Evolutionary conservation across 2,888 invertebrate species (phyloP), one percentile per base, ranked within the genome.

Genomic region (Cephus pulcher): DNA sequence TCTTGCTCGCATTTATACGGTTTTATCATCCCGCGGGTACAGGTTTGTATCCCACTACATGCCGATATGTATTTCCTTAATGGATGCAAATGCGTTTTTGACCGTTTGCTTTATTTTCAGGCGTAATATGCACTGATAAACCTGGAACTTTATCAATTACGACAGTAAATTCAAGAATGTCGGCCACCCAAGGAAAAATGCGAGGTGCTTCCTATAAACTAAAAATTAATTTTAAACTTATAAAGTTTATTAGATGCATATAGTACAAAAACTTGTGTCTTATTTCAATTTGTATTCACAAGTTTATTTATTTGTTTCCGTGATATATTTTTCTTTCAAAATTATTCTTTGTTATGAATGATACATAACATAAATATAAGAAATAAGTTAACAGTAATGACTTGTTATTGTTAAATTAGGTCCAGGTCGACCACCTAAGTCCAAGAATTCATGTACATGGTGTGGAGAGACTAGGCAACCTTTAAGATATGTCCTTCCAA

Each of bases 401-500:
- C 12, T 34, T 69, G 37, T 75, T 73, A 68, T 35, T 30, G 74
- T 76, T 68, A 92, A 93, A 90, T 92, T 93, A 92, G 95, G 95
- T 88, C 95, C 95, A 88, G 97, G 97, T 81, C 94, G 97, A 87
- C 97, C 97, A 79, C 96, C 96, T 23, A 97, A 96, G 92, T 95
- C 95, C 85, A 95, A 94, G 82, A 91, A 92, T 75, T 92, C 92
- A 4, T 97, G 97, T 92, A 96, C 96, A 33, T 97, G 97, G 97
- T 97, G 97, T 90, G 96, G 95, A 79, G 97, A 97, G 92, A 95
- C 95, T 81, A 96, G 96, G 92, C 94, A 95, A 82, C 95, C 96
- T 3, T 91, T 98, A 76, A 97, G 97, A 89, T 98, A 97, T 92
- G 96, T 97, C 40, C 92, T 97, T 82, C 98, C 97, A 12, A 96